Base-by-base conservation (phyloP, 2,113 vertebrate species). In the Cnemophilus loriae region DNA sequence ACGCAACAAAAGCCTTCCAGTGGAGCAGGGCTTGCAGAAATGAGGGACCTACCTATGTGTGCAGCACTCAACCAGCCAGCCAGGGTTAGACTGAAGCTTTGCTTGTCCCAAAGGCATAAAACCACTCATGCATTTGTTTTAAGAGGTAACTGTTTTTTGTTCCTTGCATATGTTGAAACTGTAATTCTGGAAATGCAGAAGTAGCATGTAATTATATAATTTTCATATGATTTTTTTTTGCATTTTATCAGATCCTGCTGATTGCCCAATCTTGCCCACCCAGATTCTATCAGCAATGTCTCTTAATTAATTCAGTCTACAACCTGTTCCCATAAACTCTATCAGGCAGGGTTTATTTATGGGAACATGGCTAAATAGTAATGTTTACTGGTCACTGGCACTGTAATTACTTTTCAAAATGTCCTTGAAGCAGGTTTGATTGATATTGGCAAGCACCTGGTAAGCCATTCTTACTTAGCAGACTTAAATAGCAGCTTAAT, bases 181-280 rank as follows among this genome's bases (percentile, higher is more conserved):
- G 6, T 26, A 78, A 60, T 74, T 70, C 9, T 63, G 28, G 16
- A 30, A 46, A 33, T 46, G 16, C 8, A 33, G 11, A 78, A 82
- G 44, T 33, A 49, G 6, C 3, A 63, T 20, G 18, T 3, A 88
- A 64, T 73, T 23, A 26, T 20, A 53, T 67, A 35, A 37, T 55
- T 75, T 70, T 63, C 20, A 32, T 28, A 16, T 23, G 0, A 4
- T 4, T 3, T 30, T 56, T 67, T 52, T 71, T 27, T 79, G 2
- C 20, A 19, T 14, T 71, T 75, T 50, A 30, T 82, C 18, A 49
- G n/a, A 76, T 59, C 11, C 7, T 26, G 35, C 23, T 55, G 26
- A 28, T 67, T 9, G 21, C 19, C 18, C 32, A 37, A 4, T 28
- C 0, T 0, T 37, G 46, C 9, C 30, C 3, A 13, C 37, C 7